Base-by-base conservation (phyloP, 2,797 vertebrate genomes). In the Scolopax bukidnonensis region DNA sequence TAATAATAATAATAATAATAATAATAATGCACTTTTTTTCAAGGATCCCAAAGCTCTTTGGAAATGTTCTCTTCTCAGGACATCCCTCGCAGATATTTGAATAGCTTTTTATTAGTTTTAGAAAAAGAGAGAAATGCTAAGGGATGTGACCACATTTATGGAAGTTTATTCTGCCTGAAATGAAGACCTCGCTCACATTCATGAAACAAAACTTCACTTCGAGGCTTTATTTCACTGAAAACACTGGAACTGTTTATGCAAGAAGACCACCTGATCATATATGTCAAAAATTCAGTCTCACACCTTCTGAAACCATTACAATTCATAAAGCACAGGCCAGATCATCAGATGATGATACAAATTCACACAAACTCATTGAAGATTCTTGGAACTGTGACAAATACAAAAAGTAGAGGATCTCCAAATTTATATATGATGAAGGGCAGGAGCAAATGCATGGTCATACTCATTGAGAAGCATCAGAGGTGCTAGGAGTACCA, bases 401-500 rank as follows among this genome's bases (percentile, higher is more conserved):
- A 70, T 25, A 57, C 4, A 51, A 30, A 30, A 50, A 57, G 25
- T 20, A 38, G n/a, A 65, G 5, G 27, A 33, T 38, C 24, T 82
- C 21, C 33, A 82, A 12, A 75, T 71, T 40, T 45, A 2, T 15
- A 5, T 20, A 23, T 4, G 11, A 45, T 16, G 10, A 74, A 74
- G 15, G 36, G 19, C 24, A 60, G 64, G 15, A 60, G 7, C 6
- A 71, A 80, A 32, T 6, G 10, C 36, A 27, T 9, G 11, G 45
- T 41, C 21, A 16, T 6, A 28, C 12, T 25, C 5, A 25, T 12
- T 32, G 28, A 41, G 84, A 73, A 48, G 10, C 28, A 89, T 21
- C 1, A 2, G 30, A 45, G 17, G 15, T 4, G 1, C 7, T 30
- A 21, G 16, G 16, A 50, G 10, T 16, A 33, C 24, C 2, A 0